Base-by-base conservation (phyloP, 53 echinoderm and acorn worm species). In the Echinometra lucunter region DNA sequence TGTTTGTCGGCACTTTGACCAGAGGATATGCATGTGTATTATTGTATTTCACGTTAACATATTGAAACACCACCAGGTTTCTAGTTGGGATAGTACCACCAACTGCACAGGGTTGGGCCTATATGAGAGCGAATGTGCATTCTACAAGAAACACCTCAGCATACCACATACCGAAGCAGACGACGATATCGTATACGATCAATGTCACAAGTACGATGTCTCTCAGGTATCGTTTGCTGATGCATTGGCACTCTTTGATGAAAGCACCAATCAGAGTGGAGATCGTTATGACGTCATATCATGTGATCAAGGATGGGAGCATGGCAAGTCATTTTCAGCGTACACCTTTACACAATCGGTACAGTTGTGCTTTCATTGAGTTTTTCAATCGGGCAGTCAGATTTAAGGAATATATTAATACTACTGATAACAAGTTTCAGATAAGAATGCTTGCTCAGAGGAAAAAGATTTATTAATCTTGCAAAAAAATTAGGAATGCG, bases 251-350 rank as follows among this genome's bases (percentile, higher is more conserved):
- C 40, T 28, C 75, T 89, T 32, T 44, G 47, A 11, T 17, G 91
- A 91, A 91, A 27, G n/a, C 67, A 60, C 45, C 60, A 91, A 66
- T 67, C 25, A 67, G 4, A 67, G 67, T 40, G 91, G 45, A 45
- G 23, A 32, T 44, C 42, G 2, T 4, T 67, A 66, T 91, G 91
- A 91, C 67, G 70, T 91, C 91, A 91, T 91, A 44, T 23, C 69
- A 69, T 91, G 91, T 91, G 91, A 91, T 42, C 66, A 35, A 63
- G 91, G 91, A 44, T 91, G 91, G 91, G 70, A 25, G 45, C 91
- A 91, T 28, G 91, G 69, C 67, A 67, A 10, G 45, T 27, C 91
- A 47, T 9, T 37, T 5, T 66, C 67, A 27, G 11, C 32, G 28
- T 69, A 69, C 28, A 91, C 60, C 9, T 16, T 91, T 11, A 63